Evolutionary conservation across 2,113 vertebrate species (phyloP), one percentile per base, ranked within the genome.

Genomic region (Mastomys natalensis): DNA sequence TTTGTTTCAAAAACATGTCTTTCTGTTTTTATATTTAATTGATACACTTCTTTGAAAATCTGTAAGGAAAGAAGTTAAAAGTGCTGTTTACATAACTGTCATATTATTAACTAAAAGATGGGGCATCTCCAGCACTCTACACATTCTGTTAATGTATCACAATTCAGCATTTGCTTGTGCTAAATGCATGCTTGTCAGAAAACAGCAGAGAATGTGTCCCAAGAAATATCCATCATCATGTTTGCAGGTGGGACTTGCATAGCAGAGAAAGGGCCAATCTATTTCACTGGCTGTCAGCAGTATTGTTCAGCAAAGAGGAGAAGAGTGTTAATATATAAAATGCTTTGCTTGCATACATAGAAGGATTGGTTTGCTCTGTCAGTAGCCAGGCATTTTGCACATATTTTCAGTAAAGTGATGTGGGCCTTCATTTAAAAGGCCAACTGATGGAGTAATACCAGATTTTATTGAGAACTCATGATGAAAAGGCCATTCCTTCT

Each of bases 381-480:
- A 12, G 64, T 31, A 19, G 26, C 40, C 53, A 45, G 11, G 73
- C 34, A 3, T 93, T 95, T 93, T 84, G 48, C 43, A 81, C 51
- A 21, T 77, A 73, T 86, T 95, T 95, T 91, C 74, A 62, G 92
- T 62, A n/a, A 92, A 90, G 58, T 37, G 5, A 96, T 90, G 43
- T 10, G 77, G 70, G 70, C 53, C 37, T 96, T 85, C 93, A 78
- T 94, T 94, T 93, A 55, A 91, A 97, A 97, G 91, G 7, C 66
- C 78, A 81, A 77, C 22, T 90, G 92, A 95, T 90, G 85, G 93
- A 94, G 22, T 78, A 81, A 78, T 60, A 76, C 58, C 48, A 95
- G 80, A 94, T 90, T 96, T 77, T 96, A 97, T 60, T 86, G 96
- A 96, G 86, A 93, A 74, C 22, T 82, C 91, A 95, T 84, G 92